These are phyloP conservation scores for Prinia subflava DNA, from an alignment of 2,113 vertebrate genomes.

Conservation along the genomic window DNA sequence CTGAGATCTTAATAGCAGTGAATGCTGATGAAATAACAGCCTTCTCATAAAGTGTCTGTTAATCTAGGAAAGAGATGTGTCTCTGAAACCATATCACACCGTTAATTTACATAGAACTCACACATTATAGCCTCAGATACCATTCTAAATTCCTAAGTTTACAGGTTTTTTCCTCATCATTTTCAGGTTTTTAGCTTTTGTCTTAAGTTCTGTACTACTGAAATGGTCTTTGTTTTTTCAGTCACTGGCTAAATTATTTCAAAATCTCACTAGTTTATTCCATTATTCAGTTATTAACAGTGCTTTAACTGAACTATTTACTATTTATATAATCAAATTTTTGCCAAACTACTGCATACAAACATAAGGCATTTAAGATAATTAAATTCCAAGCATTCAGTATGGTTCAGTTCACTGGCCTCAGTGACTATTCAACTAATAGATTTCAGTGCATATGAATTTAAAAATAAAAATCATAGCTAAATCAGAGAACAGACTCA, in stretches of 20 bases:
- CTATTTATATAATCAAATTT: neutral
- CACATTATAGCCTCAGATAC: neutral
- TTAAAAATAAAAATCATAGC: too few species aligned
- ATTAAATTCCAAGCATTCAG: slow-evolving; percentile 7
- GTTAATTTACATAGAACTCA: neutral
- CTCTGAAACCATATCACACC: neutral
- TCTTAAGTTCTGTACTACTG: neutral
- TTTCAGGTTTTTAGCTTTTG: neutral
- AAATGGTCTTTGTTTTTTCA: neutral
- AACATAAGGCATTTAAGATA: neutral
- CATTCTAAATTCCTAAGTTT: neutral
- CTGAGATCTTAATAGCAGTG: neutral
- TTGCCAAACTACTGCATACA: neutral
- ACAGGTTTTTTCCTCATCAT: accelerated
- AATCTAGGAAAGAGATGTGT: neutral
- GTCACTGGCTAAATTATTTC: neutral
- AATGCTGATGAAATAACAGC: neutral
- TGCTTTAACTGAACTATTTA: neutral
- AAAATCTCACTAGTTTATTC: neutral
- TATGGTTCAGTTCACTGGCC: neutral
- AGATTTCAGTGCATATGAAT: neutral
- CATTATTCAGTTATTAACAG: neutral
- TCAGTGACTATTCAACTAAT: neutral
- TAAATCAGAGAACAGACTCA: neutral
- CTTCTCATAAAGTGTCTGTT: neutral